A percentile compares a stretch with the other conserved stretches of the same genome.
phyloP scores from a whole-genome alignment of 2,113 vertebrate species.

The Tachuris rubrigastra region DNA sequence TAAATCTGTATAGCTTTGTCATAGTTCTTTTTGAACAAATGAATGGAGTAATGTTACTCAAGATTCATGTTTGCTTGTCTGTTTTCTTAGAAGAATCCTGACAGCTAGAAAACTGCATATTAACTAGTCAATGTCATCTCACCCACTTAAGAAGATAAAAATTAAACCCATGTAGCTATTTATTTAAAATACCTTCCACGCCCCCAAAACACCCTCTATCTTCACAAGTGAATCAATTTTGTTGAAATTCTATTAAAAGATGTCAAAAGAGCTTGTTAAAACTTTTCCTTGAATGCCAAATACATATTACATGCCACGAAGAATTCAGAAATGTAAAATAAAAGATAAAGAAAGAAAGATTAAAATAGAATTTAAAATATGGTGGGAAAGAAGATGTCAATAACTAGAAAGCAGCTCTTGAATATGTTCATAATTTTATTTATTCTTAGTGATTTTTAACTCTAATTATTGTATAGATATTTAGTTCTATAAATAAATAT shows the following conservation, averaged over 20 bases:
- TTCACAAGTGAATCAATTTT: neutral
- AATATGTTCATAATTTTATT: neutral
- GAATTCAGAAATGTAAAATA: neutral
- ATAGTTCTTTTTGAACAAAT: neutral
- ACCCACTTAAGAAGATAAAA: neutral
- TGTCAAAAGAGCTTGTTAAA: neutral
- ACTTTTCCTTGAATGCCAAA: neutral
- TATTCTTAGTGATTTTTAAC: neutral
- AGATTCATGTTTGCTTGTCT: neutral
- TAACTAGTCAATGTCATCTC: neutral
- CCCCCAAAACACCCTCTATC: neutral
- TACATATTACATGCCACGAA: neutral
- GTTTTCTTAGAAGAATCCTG: neutral
- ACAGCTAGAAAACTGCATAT: neutral
- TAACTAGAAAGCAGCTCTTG: neutral
- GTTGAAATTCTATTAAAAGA: neutral
- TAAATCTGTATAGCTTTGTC: neutral
- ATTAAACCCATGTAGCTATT: neutral
- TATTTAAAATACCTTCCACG: neutral
- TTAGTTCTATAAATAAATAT: neutral
- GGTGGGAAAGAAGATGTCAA: neutral
- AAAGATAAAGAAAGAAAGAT: neutral
- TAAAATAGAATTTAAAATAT: neutral
- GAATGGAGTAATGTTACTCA: neutral
- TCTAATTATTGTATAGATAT: neutral